phyloP scores from a whole-genome alignment of 1,140 invertebrate species.

The Apis dorsata region DNA sequence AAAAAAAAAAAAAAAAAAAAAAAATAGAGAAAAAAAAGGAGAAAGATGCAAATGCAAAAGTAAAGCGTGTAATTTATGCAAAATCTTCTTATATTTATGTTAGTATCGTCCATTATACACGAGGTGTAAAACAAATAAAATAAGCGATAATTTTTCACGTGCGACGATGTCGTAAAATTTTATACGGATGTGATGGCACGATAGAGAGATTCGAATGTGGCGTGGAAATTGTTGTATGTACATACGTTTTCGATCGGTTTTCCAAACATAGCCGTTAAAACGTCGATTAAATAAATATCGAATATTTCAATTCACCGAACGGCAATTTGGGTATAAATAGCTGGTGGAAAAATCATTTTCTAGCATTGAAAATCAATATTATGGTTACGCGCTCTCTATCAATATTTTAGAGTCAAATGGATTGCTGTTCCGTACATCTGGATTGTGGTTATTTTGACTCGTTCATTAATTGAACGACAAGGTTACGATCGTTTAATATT shows the following conservation, averaged over 20 bases:
- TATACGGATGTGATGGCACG: not conserved
- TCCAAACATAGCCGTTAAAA: slow-evolving; percentile 15
- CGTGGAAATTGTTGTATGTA: not conserved
- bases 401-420: not conserved
- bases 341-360: not conserved
- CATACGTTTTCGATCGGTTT: not conserved
- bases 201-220: slow-evolving; percentile 2
- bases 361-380: not conserved
- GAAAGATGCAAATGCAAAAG: not conserved
- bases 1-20: too few relatives aligned
- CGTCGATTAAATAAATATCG: slow-evolving; percentile 35
- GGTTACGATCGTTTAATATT: not conserved
- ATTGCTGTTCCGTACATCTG: not conserved
- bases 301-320: slow-evolving; percentile 14
- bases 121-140: slow-evolving; percentile 20
- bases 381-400: not conserved
- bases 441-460: too few relatives aligned
- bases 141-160: slow-evolving; percentile 23
- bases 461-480: not conserved
- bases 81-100: slow-evolving; percentile 35
- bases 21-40: too few relatives aligned
- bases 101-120: slow-evolving; percentile 25
- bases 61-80: slow-evolving; percentile 36
- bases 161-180: slow-evolving; percentile 22
- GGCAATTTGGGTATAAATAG: not conserved